These are phyloP conservation scores for Nineta flava DNA, from an alignment of 2,888 invertebrate species.

Conservation along the genomic window DNA sequence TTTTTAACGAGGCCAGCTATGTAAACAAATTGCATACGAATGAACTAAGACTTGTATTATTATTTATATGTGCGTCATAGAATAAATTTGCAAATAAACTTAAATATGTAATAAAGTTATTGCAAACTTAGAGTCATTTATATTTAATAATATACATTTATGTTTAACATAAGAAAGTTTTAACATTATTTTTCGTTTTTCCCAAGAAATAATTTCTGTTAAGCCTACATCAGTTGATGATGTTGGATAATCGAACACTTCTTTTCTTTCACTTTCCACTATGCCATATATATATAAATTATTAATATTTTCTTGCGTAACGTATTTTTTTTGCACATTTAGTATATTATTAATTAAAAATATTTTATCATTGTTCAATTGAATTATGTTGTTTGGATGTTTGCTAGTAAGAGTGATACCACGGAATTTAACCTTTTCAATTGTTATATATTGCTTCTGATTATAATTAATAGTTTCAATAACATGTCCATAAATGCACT, in stretches of 20 bases:
- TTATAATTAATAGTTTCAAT: background rate
- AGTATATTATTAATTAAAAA: background rate
- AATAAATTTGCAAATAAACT: background rate
- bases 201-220: background rate
- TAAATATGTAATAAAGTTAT: background rate
- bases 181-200: background rate
- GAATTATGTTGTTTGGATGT: background rate
- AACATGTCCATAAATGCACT: background rate
- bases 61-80: too few species aligned
- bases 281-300: background rate
- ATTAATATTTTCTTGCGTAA: background rate
- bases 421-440: background rate
- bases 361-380: background rate
- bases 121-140: background rate
- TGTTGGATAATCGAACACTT: background rate
- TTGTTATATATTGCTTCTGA: background rate
- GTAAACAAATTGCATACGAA: too few species aligned
- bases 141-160: background rate
- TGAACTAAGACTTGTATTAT: too few species aligned
- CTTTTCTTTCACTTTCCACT: background rate
- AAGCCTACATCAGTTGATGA: background rate
- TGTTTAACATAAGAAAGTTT: background rate
- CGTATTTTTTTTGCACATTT: background rate
- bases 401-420: background rate
- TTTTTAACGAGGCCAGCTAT: too few species aligned